Base-by-base conservation (phyloP, 2,888 invertebrate species). In the Brenthis daphne region DNA sequence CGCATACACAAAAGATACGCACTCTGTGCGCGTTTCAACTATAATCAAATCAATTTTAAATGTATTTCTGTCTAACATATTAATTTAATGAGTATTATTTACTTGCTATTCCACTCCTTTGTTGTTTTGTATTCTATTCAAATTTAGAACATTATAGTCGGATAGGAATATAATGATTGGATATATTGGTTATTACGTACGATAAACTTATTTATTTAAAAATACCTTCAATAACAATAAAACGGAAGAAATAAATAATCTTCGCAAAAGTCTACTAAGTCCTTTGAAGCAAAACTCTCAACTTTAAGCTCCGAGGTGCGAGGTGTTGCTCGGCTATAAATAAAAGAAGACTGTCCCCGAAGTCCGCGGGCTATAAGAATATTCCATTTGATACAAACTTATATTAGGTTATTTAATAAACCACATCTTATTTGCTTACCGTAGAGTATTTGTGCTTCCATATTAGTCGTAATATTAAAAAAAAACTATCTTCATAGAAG, bases 301-400 rank as follows among this genome's bases (percentile, higher is more conserved):
- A 60, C 67, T 66, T 43, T 73, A 71, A 71, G 71, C 70, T 71
- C 67, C 72, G 72, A 73, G 71, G 70, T 67, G 86, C 85, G 86
- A 88, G 85, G 82, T 87, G 88, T 86, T 82, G 83, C 83, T 80
- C 82, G 80, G 84, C 82, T 84, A 87, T 85, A 90, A 90, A 90
- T 89, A 90, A 90, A 89, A 88, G 84, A 87, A 85, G 84, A 85
- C 83, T 84, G 87, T 87, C 86, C 79, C 85, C 82, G 81, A 82
- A 81, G 81, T 83, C 81, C 82, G 80, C 83, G 82, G 81, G 78
- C 83, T 85, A 79, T 80, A 79, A 72, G 33, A 74, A 71, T 66
- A 73, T 74, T 87, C 87, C 78, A 68, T 77, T 78, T 78, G 71
- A 58, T 11, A 68, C 79, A 73, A 43, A 24, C 4, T 54, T 20